Conservation (phyloP, 2,113 vertebrate genomes). For the Orcinus orca region DNA sequence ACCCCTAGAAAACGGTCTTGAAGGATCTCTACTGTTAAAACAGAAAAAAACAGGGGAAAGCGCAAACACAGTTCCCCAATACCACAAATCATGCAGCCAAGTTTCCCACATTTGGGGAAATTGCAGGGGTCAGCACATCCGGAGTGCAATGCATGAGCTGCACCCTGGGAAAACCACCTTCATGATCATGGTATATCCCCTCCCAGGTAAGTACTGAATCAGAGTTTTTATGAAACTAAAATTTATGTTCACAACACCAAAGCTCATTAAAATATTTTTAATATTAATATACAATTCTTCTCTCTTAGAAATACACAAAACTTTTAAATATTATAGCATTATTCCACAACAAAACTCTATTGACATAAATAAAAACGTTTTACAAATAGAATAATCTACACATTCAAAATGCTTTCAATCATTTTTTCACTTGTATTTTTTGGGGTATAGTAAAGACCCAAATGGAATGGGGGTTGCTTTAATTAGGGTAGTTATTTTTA, state of each 20-base stretch:
- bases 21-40: neutral
- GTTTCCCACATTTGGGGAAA: neutral
- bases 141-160: neutral
- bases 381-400: slow-evolving; percentile 41
- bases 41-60: neutral
- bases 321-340: slow-evolving; percentile 34
- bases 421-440: slow-evolving; percentile 38
- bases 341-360: slow-evolving; percentile 44
- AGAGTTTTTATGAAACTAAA: slow-evolving; percentile 46
- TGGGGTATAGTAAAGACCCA: neutral
- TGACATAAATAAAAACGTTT: slow-evolving; percentile 56
- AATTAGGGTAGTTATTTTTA: slow-evolving; percentile 34
- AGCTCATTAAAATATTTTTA: slow-evolving; percentile 66
- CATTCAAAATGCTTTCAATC: slow-evolving; percentile 37
- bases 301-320: slow-evolving; percentile 55
- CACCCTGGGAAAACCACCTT: neutral
- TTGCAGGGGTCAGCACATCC: neutral
- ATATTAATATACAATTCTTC: slow-evolving; percentile 61
- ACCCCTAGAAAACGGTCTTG: neutral
- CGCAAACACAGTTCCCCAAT: neutral
- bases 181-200: neutral
- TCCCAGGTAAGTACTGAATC: neutral
- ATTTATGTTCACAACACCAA: slow-evolving; percentile 39
- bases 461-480: slow-evolving; percentile 3
- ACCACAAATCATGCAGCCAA: neutral